These are phyloP conservation scores for Sesamia nonagrioides DNA, from an alignment of 1,140 invertebrate species.

Conservation along the genomic window DNA sequence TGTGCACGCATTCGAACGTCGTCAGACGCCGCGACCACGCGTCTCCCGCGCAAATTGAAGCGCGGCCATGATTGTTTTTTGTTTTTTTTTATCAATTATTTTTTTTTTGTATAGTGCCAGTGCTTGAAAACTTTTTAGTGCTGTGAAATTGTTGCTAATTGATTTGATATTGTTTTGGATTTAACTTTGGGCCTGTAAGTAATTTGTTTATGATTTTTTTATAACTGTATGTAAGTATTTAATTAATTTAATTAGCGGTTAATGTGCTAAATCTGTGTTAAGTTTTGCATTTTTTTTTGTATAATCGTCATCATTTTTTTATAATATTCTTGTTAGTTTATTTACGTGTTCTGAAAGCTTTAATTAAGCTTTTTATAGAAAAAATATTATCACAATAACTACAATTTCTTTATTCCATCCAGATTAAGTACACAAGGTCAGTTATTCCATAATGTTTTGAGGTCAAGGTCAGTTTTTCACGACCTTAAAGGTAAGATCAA, in stretches of 20 bases:
- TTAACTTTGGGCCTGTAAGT: slow-evolving; percentile 15
- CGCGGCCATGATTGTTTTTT: slow-evolving; percentile 55
- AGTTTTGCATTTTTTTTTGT: neutral
- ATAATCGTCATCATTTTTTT: neutral
- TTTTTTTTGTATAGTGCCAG: slow-evolving; percentile 25
- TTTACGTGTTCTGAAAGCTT: neutral
- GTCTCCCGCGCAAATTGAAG: slow-evolving; percentile 58
- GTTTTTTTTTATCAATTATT: slow-evolving; percentile 11
- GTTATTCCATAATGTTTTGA: neutral
- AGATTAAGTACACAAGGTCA: no score
- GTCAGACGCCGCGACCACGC: slow-evolving; percentile 63
- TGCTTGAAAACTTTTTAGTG: slow-evolving; percentile 40
- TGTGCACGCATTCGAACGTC: slow-evolving; percentile 70
- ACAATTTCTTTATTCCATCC: no score
- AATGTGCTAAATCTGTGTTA: neutral
- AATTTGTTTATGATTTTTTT: neutral
- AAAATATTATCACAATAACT: neutral
- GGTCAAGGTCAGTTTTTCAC: neutral
- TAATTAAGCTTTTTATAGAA: neutral
- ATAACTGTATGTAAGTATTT: neutral
- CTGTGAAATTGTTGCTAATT: slow-evolving; percentile 20
- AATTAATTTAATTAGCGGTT: neutral
- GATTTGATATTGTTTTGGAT: slow-evolving; percentile 40
- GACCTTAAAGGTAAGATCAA: neutral
- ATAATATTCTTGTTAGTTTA: neutral